Percentiles rank a stretch among this genome's conserved stretches.
Evolutionary conservation across 2,113 vertebrate genomes (phyloP).

Genomic region (Gallinago paraguaiae): DNA sequence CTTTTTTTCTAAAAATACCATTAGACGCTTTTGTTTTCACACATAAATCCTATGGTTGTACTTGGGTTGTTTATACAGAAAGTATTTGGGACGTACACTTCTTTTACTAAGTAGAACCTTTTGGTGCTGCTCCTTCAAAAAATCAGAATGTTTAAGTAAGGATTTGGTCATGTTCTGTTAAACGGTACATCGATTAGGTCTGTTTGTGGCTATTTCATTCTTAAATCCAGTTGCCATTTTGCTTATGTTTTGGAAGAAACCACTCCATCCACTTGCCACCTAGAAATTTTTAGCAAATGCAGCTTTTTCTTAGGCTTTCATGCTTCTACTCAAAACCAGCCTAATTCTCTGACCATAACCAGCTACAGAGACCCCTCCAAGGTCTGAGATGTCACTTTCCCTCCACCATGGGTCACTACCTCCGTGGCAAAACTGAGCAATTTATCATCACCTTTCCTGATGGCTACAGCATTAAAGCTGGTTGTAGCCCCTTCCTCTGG

Average conservation of each 20-base stretch:
- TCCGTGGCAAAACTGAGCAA: not conserved
- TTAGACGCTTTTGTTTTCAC: not conserved
- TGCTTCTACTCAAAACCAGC: not conserved
- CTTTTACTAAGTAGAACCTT: not conserved
- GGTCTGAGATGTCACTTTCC: not conserved
- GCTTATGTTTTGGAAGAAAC: not conserved
- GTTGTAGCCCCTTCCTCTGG: not conserved
- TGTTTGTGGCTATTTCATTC: not conserved
- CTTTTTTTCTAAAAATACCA: not conserved
- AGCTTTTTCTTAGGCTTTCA: not conserved
- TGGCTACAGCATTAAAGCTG: not conserved
- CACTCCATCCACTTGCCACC: not conserved
- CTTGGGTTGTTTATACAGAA: not conserved
- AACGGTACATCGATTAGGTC: not conserved
- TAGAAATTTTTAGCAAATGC: not conserved
- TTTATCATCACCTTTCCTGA: not conserved
- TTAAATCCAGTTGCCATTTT: not conserved
- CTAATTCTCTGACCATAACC: not conserved
- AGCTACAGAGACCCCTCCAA: not conserved
- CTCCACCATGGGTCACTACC: rapidly evolving
- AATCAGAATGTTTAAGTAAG: not conserved
- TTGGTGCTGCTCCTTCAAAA: not conserved
- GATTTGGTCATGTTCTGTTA: not conserved
- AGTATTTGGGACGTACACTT: not conserved
- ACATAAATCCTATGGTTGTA: rapidly evolving